Evolutionary conservation across 1,140 invertebrate genomes (phyloP).

Genomic region (Portunus trituberculatus): DNA sequence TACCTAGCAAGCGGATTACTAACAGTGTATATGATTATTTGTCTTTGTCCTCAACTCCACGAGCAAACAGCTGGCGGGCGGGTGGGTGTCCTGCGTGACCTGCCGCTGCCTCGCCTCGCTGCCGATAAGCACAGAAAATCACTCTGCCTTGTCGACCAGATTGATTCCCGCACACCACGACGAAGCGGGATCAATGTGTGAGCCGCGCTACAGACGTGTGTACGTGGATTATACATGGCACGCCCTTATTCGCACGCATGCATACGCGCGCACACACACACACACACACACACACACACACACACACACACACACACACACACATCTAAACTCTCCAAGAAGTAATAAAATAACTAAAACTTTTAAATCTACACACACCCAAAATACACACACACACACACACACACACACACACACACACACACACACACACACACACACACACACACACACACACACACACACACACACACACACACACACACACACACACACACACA

Average conservation of each 20-base stretch:
- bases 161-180: no score
- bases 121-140: no score
- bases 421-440: no score
- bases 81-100: background rate
- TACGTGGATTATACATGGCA: background rate
- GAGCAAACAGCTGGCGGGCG: background rate
- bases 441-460: background rate
- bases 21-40: background rate
- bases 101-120: background rate
- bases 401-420: no score
- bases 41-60: background rate
- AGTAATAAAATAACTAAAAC: no score
- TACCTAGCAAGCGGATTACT: background rate
- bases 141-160: no score
- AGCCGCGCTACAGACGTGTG: no score
- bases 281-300: background rate
- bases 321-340: background rate
- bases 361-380: no score
- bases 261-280: background rate
- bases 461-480: conserved; percentile 11
- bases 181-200: background rate
- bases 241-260: background rate
- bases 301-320: background rate
- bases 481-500: background rate
- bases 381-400: no score